Base-by-base conservation (phyloP, 1,140 invertebrate species). In the Lasaia peninsularis region DNA sequence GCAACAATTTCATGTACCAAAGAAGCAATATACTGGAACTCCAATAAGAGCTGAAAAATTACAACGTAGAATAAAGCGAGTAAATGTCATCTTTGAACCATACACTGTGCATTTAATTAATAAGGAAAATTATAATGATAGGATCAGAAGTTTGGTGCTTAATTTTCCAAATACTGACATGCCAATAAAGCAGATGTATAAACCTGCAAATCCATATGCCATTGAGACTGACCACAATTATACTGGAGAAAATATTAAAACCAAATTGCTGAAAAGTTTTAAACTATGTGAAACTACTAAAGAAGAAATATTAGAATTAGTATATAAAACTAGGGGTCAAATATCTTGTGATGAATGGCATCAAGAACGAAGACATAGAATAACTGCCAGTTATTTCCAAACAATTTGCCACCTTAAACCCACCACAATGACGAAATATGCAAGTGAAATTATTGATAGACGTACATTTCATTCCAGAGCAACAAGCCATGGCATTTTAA, bases 181-280 rank as follows among this genome's bases (percentile, higher is more conserved):
- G 35, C 35, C 35, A n/a, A 37, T 37, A 37, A 37, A 37, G 10
- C 35, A 37, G 35, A n/a, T 37, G 35, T 37, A 37, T 16, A 9
- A 37, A 37, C 35, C 35, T 6, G 24, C 24, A 5, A 37, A 37
- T 9, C 11, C 35, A n/a, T 16, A 37, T 37, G 35, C 35, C 11
- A 16, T 37, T 6, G 11, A 37, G 10, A n/a, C 4, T n/a, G 35
- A 37, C 10, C 35, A 37, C 35, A n/a, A 16, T 16, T 37, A 37
- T 37, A 16, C 11, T 16, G 14, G 14, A 7, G 14, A n/a, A n/a
- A 9, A 16, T 16, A 4, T 9, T 37, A 16, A 37, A 37, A 9
- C 4, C 4, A 37, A 37, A 9, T 37, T 37, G 4, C 4, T 37
- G 4, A 24, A 24, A 6, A 24, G 24, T 24, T 24, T 24, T 5